Evolutionary conservation across 2,113 vertebrate species (phyloP).

Genomic region (Xerus inauris): DNA sequence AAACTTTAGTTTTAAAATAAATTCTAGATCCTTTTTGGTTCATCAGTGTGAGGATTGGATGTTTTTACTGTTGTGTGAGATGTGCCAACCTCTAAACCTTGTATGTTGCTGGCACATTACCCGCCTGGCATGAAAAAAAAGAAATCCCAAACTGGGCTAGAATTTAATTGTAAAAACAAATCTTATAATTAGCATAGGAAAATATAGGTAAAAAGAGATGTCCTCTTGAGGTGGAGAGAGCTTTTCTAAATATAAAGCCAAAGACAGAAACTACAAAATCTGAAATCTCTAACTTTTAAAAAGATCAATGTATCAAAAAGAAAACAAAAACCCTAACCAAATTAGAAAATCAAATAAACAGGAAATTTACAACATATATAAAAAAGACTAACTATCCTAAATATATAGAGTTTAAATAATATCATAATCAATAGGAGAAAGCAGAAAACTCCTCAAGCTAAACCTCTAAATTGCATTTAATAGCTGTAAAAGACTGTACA

Average conservation of each 20-base stretch:
- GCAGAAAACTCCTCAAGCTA: not conserved
- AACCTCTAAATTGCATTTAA: not conserved
- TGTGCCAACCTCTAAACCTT: too few species aligned
- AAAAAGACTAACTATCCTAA: not conserved
- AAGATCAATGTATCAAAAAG: not conserved
- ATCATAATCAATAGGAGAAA: not conserved
- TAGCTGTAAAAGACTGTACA: not conserved
- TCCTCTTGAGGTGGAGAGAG: not conserved
- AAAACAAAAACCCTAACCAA: constrained; percentile 28
- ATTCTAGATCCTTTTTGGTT: not conserved
- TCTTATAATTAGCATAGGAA: not conserved
- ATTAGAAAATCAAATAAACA: not conserved
- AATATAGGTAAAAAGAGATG: not conserved
- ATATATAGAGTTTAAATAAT: not conserved
- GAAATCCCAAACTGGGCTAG: not conserved
- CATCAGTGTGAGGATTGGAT: not conserved
- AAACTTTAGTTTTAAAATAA: not conserved
- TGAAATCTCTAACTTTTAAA: not conserved
- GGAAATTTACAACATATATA: not conserved
- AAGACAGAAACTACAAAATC: not conserved
- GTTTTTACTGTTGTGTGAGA: too few species aligned
- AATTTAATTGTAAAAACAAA: constrained; percentile 42
- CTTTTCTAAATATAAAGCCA: constrained; percentile 3
- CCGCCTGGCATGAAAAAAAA: too few species aligned
- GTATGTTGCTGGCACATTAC: too few species aligned